Conservation (phyloP, 2,113 vertebrate species). For the Labrus mixtus region DNA sequence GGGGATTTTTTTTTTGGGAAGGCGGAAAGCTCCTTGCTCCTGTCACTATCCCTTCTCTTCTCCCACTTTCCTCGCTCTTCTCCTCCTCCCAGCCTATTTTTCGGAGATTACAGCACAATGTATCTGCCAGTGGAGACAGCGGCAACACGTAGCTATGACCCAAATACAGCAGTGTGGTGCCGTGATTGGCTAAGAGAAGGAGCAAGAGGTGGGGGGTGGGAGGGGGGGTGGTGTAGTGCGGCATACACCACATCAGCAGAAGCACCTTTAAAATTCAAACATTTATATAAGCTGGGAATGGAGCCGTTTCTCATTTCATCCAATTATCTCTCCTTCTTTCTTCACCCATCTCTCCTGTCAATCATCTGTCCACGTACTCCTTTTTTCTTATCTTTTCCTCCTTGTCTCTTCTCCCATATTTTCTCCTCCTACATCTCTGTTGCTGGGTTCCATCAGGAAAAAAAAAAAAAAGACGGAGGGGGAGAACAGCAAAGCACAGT, state of each 20-base stretch:
- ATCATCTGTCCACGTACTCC: slow-evolving; percentile 29
- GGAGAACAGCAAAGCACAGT: slow-evolving; percentile 33
- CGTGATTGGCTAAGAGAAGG: slow-evolving; percentile 78
- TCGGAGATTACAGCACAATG: slow-evolving; percentile 78
- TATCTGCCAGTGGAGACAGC: slow-evolving; percentile 78
- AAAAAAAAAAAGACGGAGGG: slow-evolving; percentile 27
- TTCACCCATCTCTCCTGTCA: slow-evolving; percentile 2
- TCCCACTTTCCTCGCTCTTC: slow-evolving; percentile 37
- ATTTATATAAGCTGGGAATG: slow-evolving; percentile 72
- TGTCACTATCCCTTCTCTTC: slow-evolving; percentile 39
- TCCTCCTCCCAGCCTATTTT: slow-evolving; percentile 67
- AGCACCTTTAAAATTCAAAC: slow-evolving; percentile 79
- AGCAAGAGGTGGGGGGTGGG: slow-evolving; percentile 32
- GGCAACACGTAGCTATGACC: slow-evolving; percentile 82
- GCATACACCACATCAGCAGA: slow-evolving; percentile 68
- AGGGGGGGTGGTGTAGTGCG: slow-evolving; percentile 40
- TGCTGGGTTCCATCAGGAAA: slow-evolving; percentile 31
- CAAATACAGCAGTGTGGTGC: slow-evolving; percentile 77
- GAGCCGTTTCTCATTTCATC: slow-evolving; percentile 33
- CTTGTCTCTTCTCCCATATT: slow-evolving; percentile 1
- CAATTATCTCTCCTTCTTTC: not conserved
- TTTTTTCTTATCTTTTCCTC: slow-evolving; percentile 11
- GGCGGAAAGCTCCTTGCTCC: slow-evolving; percentile 8
- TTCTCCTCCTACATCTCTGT: slow-evolving; percentile 20
- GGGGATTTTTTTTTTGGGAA: slow-evolving; percentile 12